These are phyloP conservation scores for Beroe ovata DNA, from an alignment of 37 sponge, comb jelly and placozoan genomes.

Conservation along the genomic window DNA sequence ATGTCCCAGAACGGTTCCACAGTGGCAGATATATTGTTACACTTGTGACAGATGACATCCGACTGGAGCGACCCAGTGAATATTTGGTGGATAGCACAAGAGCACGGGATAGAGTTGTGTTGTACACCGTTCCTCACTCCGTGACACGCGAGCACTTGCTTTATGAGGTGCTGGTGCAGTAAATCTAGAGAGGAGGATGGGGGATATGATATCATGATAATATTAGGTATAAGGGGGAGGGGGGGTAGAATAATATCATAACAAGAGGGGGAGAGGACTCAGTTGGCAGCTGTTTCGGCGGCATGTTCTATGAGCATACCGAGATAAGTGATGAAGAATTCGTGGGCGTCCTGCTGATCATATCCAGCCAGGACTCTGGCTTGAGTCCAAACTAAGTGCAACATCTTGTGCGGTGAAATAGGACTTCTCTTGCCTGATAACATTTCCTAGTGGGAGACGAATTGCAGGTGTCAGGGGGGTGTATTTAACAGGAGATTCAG, in stretches of 20 bases:
- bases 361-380: conserved; percentile 96
- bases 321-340: conserved; percentile 85
- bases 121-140: conserved; percentile 71
- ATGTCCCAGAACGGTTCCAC: conserved; percentile 96
- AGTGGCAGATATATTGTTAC: conserved; percentile 83
- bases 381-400: conserved; percentile 93
- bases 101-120: neutral
- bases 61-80: conserved; percentile 81
- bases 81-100: conserved; percentile 86
- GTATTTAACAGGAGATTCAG: too few species aligned
- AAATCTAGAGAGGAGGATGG: conserved; percentile 75
- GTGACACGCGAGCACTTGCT: conserved; percentile 73
- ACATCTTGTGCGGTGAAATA: conserved; percentile 83
- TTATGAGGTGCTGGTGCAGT: conserved; percentile 87
- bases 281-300: too few species aligned
- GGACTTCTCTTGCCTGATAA: conserved; percentile 81
- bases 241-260: too few species aligned
- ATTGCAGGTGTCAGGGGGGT: too few species aligned
- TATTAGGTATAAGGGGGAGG: too few species aligned
- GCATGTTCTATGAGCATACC: too few species aligned
- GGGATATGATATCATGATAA: neutral
- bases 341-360: conserved; percentile 99
- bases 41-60: conserved; percentile 16
- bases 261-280: too few species aligned
- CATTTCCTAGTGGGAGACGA: conserved; percentile 71